These are phyloP conservation scores for Nannoperca australis DNA, from an alignment of 2,797 vertebrate species.

Conservation along the genomic window DNA sequence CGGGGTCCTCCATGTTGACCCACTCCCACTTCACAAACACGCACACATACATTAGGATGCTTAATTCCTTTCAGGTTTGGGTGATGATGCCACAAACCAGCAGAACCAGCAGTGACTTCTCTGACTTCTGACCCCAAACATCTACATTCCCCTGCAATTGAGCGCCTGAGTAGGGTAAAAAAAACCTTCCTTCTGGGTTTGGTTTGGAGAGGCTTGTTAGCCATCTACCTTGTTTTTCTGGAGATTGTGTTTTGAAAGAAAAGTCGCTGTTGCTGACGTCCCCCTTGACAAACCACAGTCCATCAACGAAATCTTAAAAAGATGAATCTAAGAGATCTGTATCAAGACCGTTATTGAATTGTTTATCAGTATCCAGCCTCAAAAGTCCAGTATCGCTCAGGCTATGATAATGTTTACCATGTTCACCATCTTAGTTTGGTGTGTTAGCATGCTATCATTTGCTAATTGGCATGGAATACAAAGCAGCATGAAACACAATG, in stretches of 20 bases:
- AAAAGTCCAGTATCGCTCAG: background rate
- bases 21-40: slow-evolving; percentile 24
- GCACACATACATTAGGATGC: slow-evolving; percentile 24
- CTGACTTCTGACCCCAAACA: slow-evolving; percentile 51
- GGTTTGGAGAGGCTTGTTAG: slow-evolving; percentile 44
- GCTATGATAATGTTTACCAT: background rate
- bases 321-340: too few relatives aligned
- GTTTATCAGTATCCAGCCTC: too few relatives aligned
- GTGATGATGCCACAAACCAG: slow-evolving; percentile 50
- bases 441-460: background rate
- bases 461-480: background rate
- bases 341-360: too few relatives aligned
- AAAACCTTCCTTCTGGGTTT: slow-evolving; percentile 22
- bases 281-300: background rate
- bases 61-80: slow-evolving; percentile 71
- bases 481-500: background rate
- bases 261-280: slow-evolving; percentile 36
- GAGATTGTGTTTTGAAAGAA: slow-evolving; percentile 44
- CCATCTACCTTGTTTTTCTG: slow-evolving; percentile 56
- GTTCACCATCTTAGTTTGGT: background rate
- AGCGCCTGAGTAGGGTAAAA: slow-evolving; percentile 24
- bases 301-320: slow-evolving; percentile 11
- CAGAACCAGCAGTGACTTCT: slow-evolving; percentile 53
- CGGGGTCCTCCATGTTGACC: background rate
- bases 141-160: slow-evolving; percentile 53